These are phyloP conservation scores for Synanthedon tipuliformis DNA, from an alignment of 2,888 invertebrate species.

Conservation along the genomic window DNA sequence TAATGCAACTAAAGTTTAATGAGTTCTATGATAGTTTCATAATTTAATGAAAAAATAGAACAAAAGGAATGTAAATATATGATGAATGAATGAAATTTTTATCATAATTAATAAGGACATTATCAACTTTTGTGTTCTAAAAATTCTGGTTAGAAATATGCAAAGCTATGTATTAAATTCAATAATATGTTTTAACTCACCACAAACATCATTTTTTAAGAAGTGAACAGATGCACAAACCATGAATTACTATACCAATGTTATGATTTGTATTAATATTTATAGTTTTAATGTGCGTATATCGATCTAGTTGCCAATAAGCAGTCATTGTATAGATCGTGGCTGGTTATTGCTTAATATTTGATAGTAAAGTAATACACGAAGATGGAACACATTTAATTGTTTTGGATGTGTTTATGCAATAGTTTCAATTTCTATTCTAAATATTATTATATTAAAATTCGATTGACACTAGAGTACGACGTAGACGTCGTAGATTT, in stretches of 20 bases:
- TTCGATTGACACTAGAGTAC: too few species aligned
- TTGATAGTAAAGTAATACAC: conserved; percentile 26
- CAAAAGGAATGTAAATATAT: too few species aligned
- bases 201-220: conserved; percentile 16
- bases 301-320: conserved; percentile 46
- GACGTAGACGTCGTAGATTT: too few species aligned
- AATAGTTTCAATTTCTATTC: neutral
- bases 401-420: conserved; percentile 37
- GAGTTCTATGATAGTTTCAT: too few species aligned
- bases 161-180: conserved; percentile 40
- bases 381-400: conserved; percentile 46
- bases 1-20: too few species aligned
- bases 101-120: too few species aligned
- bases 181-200: conserved; percentile 18
- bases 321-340: conserved; percentile 28
- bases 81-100: too few species aligned
- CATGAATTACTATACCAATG: conserved; percentile 39
- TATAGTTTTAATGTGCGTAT: conserved; percentile 36
- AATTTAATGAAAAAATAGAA: too few species aligned
- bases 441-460: too few species aligned
- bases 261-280: conserved; percentile 38
- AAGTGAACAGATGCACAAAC: conserved; percentile 21
- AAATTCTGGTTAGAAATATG: neutral
- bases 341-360: conserved; percentile 46
- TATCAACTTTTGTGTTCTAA: too few species aligned